Base-by-base conservation (phyloP, 1,140 invertebrate species). In the Listronotus oregonensis region DNA sequence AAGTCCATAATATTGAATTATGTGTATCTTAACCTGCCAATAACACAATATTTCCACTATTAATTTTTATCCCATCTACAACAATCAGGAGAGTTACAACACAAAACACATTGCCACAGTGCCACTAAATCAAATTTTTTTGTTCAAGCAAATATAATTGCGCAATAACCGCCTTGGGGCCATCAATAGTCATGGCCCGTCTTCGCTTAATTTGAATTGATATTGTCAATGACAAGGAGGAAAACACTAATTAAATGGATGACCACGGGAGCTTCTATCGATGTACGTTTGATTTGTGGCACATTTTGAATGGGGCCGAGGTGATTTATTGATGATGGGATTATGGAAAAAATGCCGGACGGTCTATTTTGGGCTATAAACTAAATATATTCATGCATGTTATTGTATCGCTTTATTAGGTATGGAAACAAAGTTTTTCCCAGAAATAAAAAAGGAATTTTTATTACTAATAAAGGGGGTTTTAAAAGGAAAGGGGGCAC, bases 41-140 rank as follows among this genome's bases (percentile, higher is more conserved):
- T 55, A 55, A 14, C 32, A 39, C 32, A 52, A 52, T 52, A 31
- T 9, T n/a, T 12, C 18, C 31, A 34, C 47, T 15, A 55, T 55
- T 55, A 55, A 55, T 55, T 17, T 55, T n/a, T n/a, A 10, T 27
- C 21, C 21, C 52, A 55, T 55, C 52, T 55, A 55, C 40, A 55
- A 55, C 52, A 55, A 55, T 55, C 40, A 55, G 11, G 15, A 42
- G 12, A 40, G 4, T 3, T 5, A 47, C 27, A 12, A 8, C 17
- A 46, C 51, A 37, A 62, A 10, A n/a, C 18, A 51, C 11, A 51
- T 27, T 21, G 31, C 8, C 14, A n/a, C 11, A 18, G 2, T 27
- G 59, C 14, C 59, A 52, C 15, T 62, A 62, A 62, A 62, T 62
- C 59, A 62, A 62, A n/a, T n/a, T n/a, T 52, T 62, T 51, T 62